Percentiles rank a stretch among this genome's conserved stretches.
Evolutionary conservation across 2,888 invertebrate genomes (phyloP).

Genomic region (Machimus atricapillus): DNA sequence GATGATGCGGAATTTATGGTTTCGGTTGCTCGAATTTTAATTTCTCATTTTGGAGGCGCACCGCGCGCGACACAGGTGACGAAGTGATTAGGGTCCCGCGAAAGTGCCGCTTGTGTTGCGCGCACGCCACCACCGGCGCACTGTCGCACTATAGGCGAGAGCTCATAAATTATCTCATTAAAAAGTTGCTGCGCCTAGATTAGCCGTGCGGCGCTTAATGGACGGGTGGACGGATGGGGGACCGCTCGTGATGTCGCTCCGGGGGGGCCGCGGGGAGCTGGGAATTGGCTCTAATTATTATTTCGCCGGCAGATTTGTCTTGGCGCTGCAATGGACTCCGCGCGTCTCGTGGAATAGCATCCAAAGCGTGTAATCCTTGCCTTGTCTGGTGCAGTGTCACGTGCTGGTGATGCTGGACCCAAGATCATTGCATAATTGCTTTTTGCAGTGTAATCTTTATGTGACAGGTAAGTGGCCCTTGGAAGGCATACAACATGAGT

Average conservation of each 20-base stretch:
- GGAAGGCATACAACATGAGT: not conserved
- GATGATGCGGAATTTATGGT: not conserved
- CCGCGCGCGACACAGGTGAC: not conserved
- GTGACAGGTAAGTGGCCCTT: slow-evolving; percentile 7
- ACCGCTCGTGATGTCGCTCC: not conserved
- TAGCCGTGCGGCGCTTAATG: slow-evolving; percentile 11
- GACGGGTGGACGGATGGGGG: not conserved
- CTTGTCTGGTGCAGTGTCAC: not conserved
- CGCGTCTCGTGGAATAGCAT: not conserved
- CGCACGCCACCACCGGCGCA: not conserved
- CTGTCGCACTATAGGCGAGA: not conserved
- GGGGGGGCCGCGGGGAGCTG: not conserved
- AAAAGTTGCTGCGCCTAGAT: slow-evolving; percentile 23
- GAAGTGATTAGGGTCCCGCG: not conserved
- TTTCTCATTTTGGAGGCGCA: not conserved
- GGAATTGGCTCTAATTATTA: slow-evolving; percentile 1
- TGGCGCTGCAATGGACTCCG: not conserved
- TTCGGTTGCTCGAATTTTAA: not conserved
- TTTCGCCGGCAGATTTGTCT: slow-evolving; percentile 2
- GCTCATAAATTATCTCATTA: slow-evolving; percentile 25
- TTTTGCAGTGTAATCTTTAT: not conserved
- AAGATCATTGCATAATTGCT: slow-evolving; percentile 1
- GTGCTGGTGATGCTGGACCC: not conserved
- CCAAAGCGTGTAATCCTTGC: not conserved
- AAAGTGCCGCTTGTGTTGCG: not conserved